A percentile compares a stretch with the other conserved stretches of the same genome.
Evolutionary conservation across 2,888 invertebrate species (phyloP).

Genomic region (Esperia sulphurella): DNA sequence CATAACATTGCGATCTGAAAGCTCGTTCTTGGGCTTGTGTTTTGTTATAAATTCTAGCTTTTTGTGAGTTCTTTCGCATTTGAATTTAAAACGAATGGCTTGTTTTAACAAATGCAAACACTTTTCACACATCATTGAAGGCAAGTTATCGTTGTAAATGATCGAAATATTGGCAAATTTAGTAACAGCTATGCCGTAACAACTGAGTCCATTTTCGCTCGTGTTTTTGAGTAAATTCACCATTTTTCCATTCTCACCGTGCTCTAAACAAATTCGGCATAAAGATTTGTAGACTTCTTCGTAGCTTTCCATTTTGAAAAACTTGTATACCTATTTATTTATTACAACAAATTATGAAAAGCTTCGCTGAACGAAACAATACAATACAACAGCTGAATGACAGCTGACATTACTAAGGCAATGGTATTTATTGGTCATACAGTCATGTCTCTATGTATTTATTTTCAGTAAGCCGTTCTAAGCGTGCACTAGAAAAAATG

Average conservation of each 20-base stretch:
- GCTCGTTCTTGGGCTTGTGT: conserved; percentile 11
- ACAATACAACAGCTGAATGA: too few relatives aligned
- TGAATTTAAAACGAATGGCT: conserved; percentile 49
- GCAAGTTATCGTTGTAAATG: conserved; percentile 39
- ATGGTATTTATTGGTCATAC: too few relatives aligned
- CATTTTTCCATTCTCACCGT: conserved; percentile 35
- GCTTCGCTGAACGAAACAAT: too few relatives aligned
- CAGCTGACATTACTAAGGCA: too few relatives aligned
- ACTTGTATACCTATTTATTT: too few relatives aligned
- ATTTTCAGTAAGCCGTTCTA: too few relatives aligned
- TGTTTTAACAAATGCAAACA: conserved; percentile 50
- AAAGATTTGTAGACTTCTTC: conserved; percentile 43
- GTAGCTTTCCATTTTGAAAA: conserved; percentile 32
- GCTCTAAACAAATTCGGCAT: conserved; percentile 56
- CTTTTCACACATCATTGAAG: conserved; percentile 46
- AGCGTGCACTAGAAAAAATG: too few relatives aligned
- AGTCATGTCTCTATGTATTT: too few relatives aligned
- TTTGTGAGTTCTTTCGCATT: conserved; percentile 48
- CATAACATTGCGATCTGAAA: conserved; percentile 19
- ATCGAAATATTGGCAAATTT: conserved; percentile 43
- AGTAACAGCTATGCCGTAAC: conserved; percentile 44
- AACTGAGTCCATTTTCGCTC: conserved; percentile 37
- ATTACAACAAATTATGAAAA: too few relatives aligned
- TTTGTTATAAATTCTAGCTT: conserved; percentile 25
- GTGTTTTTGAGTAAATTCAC: conserved; percentile 43